These are phyloP conservation scores for Pangasius macronema DNA, from an alignment of 2,797 vertebrate species.

Conservation along the genomic window DNA sequence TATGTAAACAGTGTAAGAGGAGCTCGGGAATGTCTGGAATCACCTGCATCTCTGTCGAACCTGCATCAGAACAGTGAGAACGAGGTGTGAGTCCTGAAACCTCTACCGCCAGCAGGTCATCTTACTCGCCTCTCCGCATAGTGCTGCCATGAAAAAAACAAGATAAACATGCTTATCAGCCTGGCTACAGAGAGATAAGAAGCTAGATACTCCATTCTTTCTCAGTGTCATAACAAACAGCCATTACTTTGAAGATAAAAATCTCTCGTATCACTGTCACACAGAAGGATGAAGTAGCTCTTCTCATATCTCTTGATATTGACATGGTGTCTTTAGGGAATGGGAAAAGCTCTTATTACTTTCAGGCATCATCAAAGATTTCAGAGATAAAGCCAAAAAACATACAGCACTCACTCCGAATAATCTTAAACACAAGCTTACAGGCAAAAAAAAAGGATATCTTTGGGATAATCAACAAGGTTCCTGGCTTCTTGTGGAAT, in stretches of 20 bases:
- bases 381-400: neutral
- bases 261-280: slow-evolving; percentile 35
- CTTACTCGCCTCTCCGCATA: slow-evolving; percentile 4
- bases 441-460: neutral
- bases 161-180: slow-evolving; percentile 65
- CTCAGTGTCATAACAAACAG: slow-evolving; percentile 63
- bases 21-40: neutral
- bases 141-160: neutral
- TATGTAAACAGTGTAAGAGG: neutral
- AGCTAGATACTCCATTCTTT: slow-evolving; percentile 56
- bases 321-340: neutral
- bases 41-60: neutral
- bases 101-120: neutral
- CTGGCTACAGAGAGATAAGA: slow-evolving; percentile 58
- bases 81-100: neutral
- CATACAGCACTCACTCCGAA: neutral
- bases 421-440: neutral
- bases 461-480: neutral
- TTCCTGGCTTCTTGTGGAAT: neutral
- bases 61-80: neutral
- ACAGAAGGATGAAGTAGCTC: slow-evolving; percentile 24
- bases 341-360: slow-evolving; percentile 23
- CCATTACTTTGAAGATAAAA: slow-evolving; percentile 54
- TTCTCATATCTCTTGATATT: slow-evolving; percentile 23
- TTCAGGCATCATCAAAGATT: slow-evolving; percentile 2